Conservation (phyloP, 2,113 vertebrate species). For the Recurvirostra avosetta region DNA sequence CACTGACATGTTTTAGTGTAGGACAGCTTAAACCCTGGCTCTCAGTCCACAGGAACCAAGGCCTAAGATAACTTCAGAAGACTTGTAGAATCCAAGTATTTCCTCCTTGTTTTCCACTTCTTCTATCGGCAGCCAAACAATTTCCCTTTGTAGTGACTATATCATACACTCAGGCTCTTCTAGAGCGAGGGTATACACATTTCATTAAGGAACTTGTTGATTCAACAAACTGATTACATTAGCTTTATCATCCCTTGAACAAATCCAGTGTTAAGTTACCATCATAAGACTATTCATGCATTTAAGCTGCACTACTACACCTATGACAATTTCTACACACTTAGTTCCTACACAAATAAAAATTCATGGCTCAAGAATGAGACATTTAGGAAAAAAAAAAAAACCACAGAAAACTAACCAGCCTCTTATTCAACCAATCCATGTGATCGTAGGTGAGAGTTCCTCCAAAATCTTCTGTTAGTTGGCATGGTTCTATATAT, state of each 20-base stretch:
- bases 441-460: slow-evolving; percentile 96
- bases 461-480: slow-evolving; percentile 97
- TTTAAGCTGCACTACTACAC: background rate
- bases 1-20: background rate
- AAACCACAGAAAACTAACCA: slow-evolving; percentile 78
- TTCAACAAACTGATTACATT: background rate
- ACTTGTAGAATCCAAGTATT: background rate
- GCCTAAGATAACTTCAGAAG: background rate
- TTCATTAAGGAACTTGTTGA: background rate
- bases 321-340: rapidly evolving
- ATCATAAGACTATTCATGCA: background rate
- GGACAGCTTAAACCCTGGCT: background rate
- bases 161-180: background rate
- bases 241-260: background rate
- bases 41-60: background rate
- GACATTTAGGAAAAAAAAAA: background rate
- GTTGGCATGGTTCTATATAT: slow-evolving; percentile 95
- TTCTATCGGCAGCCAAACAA: background rate
- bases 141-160: background rate
- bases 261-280: background rate
- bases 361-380: background rate
- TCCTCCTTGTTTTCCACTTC: background rate
- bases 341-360: background rate
- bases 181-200: background rate
- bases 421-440: slow-evolving; percentile 97